These are phyloP conservation scores for Pseudomugil tenellus DNA, from an alignment of 2,797 vertebrate species.

Conservation along the genomic window DNA sequence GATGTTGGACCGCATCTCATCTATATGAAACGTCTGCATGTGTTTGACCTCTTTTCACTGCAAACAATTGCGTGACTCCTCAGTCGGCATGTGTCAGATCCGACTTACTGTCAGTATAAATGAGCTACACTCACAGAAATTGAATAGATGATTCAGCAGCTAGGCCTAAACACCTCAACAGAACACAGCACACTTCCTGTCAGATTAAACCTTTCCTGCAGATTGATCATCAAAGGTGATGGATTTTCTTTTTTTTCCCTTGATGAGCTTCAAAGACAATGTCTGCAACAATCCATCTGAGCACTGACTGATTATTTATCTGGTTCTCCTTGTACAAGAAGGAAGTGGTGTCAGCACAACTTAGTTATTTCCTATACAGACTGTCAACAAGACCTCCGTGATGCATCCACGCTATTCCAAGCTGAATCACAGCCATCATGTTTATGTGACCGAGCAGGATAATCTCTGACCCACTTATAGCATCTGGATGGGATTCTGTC, in stretches of 20 bases:
- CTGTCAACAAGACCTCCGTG: conserved; percentile 42
- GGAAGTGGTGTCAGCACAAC: conserved; percentile 24
- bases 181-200: not conserved
- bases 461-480: conserved; percentile 73
- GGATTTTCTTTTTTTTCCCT: not conserved
- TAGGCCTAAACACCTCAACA: not conserved
- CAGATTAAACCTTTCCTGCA: not conserved
- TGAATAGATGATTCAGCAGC: not conserved
- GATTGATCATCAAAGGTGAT: not conserved
- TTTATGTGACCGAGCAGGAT: conserved; percentile 65
- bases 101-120: not conserved
- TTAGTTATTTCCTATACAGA: conserved; percentile 27
- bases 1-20: not conserved
- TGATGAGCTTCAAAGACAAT: not conserved
- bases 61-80: not conserved
- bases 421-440: conserved; percentile 55
- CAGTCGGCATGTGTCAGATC: not conserved
- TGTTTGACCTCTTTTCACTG: not conserved
- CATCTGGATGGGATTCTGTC: conserved; percentile 61
- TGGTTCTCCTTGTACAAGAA: conserved; percentile 9
- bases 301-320: conserved; percentile 7
- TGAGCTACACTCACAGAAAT: not conserved
- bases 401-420: conserved; percentile 50
- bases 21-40: not conserved
- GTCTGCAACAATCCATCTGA: not conserved